These are phyloP conservation scores for Drosophila ironensis DNA, from an alignment of 1,140 invertebrate genomes.

Conservation along the genomic window DNA sequence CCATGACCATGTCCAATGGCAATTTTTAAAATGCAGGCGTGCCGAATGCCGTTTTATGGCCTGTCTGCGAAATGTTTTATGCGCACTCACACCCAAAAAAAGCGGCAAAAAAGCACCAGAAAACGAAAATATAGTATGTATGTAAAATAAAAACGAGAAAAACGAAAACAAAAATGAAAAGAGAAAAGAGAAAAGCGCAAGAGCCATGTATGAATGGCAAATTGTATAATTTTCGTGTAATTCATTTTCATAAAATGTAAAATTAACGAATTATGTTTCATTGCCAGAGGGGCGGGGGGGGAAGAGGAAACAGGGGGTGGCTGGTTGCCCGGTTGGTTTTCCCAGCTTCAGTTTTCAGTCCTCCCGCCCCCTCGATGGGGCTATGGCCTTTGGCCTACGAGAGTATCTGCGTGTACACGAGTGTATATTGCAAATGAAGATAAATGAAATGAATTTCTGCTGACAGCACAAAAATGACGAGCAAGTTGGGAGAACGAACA, in stretches of 20 bases:
- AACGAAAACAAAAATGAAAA: background rate
- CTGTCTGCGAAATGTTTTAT: slow-evolving; percentile 55
- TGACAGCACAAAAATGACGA: slow-evolving; percentile 70
- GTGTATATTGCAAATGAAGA: slow-evolving; percentile 64
- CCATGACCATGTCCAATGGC: slow-evolving; percentile 48
- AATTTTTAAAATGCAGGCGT: slow-evolving; percentile 61
- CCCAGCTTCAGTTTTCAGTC: slow-evolving; percentile 8
- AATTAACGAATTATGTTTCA: slow-evolving; percentile 74
- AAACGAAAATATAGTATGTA: too few relatives aligned
- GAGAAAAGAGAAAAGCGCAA: background rate
- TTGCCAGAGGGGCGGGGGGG: background rate
- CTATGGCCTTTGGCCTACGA: background rate
- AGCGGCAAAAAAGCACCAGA: too few relatives aligned
- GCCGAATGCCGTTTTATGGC: slow-evolving; percentile 56
- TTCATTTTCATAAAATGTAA: slow-evolving; percentile 69
- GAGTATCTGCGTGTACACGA: slow-evolving; percentile 5
- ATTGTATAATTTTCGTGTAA: slow-evolving; percentile 58
- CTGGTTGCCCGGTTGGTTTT: slow-evolving; percentile 2
- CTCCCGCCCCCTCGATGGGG: background rate
- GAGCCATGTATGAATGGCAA: slow-evolving; percentile 32
- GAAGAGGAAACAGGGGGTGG: background rate
- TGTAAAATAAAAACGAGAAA: too few relatives aligned
- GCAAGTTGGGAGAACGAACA: slow-evolving; percentile 12
- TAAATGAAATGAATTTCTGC: slow-evolving; percentile 74
- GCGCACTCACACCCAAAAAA: slow-evolving; percentile 21